phyloP scores from a whole-genome alignment of 2,888 invertebrate species.

The Alitta virens region DNA sequence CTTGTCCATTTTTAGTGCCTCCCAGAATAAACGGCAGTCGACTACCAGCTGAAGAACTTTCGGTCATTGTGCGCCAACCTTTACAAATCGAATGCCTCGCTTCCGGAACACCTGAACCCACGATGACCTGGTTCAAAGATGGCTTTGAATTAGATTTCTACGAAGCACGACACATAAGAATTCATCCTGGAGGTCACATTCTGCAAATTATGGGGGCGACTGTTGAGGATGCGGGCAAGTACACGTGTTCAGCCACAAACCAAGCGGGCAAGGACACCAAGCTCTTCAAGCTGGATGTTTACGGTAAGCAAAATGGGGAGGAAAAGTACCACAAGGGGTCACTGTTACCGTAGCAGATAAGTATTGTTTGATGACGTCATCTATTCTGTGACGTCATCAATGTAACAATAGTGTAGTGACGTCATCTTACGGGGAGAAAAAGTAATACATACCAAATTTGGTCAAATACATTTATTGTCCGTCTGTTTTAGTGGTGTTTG shows the following conservation, averaged over 20 bases:
- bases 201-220: constrained; percentile 35
- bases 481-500: too few species aligned
- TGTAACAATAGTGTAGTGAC: too few species aligned
- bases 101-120: constrained; percentile 55
- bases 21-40: constrained; percentile 46
- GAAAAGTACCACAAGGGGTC: too few species aligned
- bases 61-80: constrained; percentile 26
- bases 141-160: constrained; percentile 26
- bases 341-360: too few species aligned
- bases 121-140: constrained; percentile 57
- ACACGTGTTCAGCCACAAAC: constrained; percentile 58
- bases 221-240: constrained; percentile 55
- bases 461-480: too few species aligned
- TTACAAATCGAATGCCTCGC: constrained; percentile 53
- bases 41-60: constrained; percentile 16
- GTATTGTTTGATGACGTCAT: too few species aligned
- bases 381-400: too few species aligned
- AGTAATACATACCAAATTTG: too few species aligned
- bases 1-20: constrained; percentile 47
- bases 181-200: constrained; percentile 16
- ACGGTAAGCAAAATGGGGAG: constrained; percentile 39
- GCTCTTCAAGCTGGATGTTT: constrained; percentile 39
- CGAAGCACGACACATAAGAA: constrained; percentile 13
- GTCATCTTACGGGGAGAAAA: too few species aligned
- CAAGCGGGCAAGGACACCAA: constrained; percentile 56